phyloP scores from a whole-genome alignment of 2,797 vertebrate species.

The Siniperca undulata region DNA sequence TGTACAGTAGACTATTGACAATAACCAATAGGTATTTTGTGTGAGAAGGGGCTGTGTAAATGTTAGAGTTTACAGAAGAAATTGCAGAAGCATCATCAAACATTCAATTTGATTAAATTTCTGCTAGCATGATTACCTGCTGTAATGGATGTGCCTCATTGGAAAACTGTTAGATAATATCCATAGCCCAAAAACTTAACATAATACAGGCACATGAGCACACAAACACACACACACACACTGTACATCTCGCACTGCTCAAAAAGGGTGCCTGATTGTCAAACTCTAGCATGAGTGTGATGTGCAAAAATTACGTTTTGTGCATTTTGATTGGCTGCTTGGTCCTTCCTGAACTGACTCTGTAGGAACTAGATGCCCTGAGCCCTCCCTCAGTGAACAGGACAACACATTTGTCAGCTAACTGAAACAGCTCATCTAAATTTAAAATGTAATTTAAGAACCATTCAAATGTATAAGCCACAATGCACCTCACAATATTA shows the following conservation, averaged over 20 bases:
- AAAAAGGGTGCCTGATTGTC: slow-evolving; percentile 39
- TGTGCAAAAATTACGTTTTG: slow-evolving; percentile 31
- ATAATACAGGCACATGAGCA: slow-evolving; percentile 14
- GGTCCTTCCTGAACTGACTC: slow-evolving; percentile 35
- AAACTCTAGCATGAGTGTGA: slow-evolving; percentile 24
- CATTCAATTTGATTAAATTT: slow-evolving; percentile 79
- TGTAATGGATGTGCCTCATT: slow-evolving; percentile 74
- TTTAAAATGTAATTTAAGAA: slow-evolving; percentile 87
- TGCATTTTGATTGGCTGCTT: slow-evolving; percentile 60
- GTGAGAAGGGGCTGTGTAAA: slow-evolving; percentile 68
- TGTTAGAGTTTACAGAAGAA: slow-evolving; percentile 75
- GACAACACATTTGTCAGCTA: slow-evolving; percentile 81
- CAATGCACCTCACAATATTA: slow-evolving; percentile 77
- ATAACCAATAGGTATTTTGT: slow-evolving; percentile 68
- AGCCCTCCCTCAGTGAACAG: slow-evolving; percentile 59
- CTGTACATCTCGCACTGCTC: background rate
- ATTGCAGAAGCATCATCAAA: slow-evolving; percentile 79
- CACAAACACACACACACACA: slow-evolving; percentile 18
- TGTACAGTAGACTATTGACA: slow-evolving; percentile 76
- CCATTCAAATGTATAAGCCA: slow-evolving; percentile 82
- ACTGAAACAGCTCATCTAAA: slow-evolving; percentile 84
- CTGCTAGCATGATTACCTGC: slow-evolving; percentile 70
- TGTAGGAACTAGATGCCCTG: slow-evolving; percentile 37
- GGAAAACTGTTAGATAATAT: slow-evolving; percentile 79
- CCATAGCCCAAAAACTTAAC: slow-evolving; percentile 52